These are phyloP conservation scores for Copsychus sechellarum DNA, from an alignment of 2,113 vertebrate species.

Conservation along the genomic window DNA sequence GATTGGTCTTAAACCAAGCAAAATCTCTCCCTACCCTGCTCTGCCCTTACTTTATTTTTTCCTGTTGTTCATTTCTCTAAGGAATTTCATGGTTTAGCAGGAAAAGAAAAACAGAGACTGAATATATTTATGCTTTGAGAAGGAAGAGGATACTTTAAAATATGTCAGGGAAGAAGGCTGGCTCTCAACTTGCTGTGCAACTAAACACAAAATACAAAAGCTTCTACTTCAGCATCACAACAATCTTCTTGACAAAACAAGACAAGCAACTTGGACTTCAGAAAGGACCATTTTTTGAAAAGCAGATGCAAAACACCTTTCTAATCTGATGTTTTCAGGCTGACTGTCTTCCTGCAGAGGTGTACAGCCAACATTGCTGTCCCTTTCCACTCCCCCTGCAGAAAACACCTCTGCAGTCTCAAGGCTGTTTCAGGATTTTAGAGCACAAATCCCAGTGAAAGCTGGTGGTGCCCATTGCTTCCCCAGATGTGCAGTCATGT, in stretches of 20 bases:
- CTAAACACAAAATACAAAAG: neutral
- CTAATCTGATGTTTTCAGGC: neutral
- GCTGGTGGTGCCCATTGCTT: neutral
- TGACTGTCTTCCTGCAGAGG: neutral
- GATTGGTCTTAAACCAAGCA: neutral
- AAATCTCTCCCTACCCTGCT: neutral
- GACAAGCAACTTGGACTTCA: neutral
- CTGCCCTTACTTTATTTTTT: neutral
- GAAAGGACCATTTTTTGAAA: neutral
- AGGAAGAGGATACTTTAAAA: neutral
- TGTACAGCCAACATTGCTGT: neutral
- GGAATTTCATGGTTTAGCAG: neutral
- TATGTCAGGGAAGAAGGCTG: neutral
- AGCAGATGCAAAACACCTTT: neutral
- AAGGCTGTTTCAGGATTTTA: neutral
- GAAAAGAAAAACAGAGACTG: neutral
- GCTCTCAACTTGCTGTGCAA: neutral
- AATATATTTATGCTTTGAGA: constrained; percentile 32
- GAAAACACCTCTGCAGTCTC: neutral
- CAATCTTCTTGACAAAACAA: neutral
- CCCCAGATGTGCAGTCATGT: fast-evolving
- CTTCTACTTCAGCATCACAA: neutral
- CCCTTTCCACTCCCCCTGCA: neutral
- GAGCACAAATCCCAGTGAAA: neutral
- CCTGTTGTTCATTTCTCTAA: constrained; percentile 1